phyloP scores from a whole-genome alignment of 2,888 invertebrate genomes.

The Notodonta ziczac region DNA sequence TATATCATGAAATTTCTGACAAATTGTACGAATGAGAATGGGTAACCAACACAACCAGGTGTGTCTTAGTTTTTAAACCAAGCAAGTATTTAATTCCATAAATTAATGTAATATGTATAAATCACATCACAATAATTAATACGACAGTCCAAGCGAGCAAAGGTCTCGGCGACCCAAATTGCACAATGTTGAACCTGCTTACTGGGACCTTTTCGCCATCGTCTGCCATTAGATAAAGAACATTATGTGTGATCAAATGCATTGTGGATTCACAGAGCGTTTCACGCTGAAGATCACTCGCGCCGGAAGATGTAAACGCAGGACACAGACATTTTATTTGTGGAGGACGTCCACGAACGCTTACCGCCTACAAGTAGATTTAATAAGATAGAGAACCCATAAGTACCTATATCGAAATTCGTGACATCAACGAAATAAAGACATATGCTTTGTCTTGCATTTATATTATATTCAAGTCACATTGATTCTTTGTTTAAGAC shows the following conservation, averaged over 20 bases:
- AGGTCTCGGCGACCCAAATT: conserved; percentile 50
- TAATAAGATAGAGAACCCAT: conserved; percentile 42
- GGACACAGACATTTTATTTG: conserved; percentile 57
- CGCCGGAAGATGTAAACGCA: conserved; percentile 65
- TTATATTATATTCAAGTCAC: conserved; percentile 36
- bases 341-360: conserved; percentile 71
- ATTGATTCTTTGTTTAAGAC: conserved; percentile 43
- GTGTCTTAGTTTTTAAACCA: not conserved
- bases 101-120: not conserved
- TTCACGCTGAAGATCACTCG: conserved; percentile 52
- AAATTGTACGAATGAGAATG: not conserved
- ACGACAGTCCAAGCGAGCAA: conserved; percentile 28
- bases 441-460: conserved; percentile 34
- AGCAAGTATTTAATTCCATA: not conserved
- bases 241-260: conserved; percentile 32
- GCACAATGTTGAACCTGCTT: conserved; percentile 45
- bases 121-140: conserved; percentile 22
- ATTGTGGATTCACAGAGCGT: conserved; percentile 53
- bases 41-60: too few species aligned
- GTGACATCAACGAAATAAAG: conserved; percentile 25
- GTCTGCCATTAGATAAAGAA: conserved; percentile 37
- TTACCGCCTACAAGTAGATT: conserved; percentile 66
- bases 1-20: not conserved
- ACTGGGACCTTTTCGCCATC: conserved; percentile 32
- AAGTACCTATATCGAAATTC: conserved; percentile 22